Base-by-base conservation (phyloP, 2,888 invertebrate genomes). In the Eudasyphora cyanicolor region DNA sequence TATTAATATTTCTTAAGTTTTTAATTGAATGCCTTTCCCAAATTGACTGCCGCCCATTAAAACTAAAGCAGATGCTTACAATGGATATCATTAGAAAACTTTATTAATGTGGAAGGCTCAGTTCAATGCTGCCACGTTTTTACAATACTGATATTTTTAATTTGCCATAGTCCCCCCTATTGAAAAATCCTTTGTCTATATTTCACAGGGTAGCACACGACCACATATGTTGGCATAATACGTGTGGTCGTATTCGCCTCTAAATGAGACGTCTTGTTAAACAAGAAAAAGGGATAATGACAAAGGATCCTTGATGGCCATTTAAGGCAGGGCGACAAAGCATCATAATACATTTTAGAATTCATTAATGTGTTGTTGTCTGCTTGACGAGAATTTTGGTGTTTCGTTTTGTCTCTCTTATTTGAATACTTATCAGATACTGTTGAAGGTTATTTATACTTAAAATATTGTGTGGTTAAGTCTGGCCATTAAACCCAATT, bases 401-500 rank as follows among this genome's bases (percentile, higher is more conserved):
- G 12, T 38, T n/a, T 12, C n/a, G 12, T 2, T 38, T 38, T 45
- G 7, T 45, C n/a, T n/a, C 3, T 45, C n/a, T n/a, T 45, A 45
- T 45, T 45, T 12, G n/a, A 45, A 45, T 45, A n/a, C n/a, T n/a
- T n/a, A n/a, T n/a, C n/a, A 3, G 45, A 45, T 45, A n/a, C n/a
- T 14, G 45, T n/a, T 45, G 2, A 45, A n/a, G 2, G 6, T n/a
- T 45, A n/a, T 45, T 12, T 45, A 45, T 6, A n/a, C 6, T 45
- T 45, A n/a, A 45, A 45, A 4, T 45, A n/a, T 14, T 45, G 14
- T 45, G 45, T n/a, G 45, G 45, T 45, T n/a, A 3, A n/a, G 45
- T 45, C 29, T 5, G 64, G n/a, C 38, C 73, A n/a, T 45, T n/a
- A 51, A 38, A 12, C 24, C 54, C 64, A 38, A 79, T 73, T 73